phyloP scores from a whole-genome alignment of 2,797 vertebrate species.

The Sus cebifrons region DNA sequence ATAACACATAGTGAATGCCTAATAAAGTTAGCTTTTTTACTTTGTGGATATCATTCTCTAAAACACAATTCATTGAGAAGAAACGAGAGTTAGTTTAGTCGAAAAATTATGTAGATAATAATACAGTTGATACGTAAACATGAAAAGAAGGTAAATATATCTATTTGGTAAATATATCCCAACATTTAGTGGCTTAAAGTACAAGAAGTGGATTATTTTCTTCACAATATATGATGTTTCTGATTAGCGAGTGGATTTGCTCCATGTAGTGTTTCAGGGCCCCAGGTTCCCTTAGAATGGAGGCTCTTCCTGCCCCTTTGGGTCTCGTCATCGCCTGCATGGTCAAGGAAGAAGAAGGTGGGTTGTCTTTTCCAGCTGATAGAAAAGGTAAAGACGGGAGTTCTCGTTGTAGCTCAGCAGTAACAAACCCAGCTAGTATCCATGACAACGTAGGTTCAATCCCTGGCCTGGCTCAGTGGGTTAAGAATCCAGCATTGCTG shows the following conservation, averaged over 20 bases:
- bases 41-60: background rate
- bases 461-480: no score
- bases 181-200: background rate
- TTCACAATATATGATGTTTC: background rate
- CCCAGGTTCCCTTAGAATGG: background rate
- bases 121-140: background rate
- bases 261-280: background rate
- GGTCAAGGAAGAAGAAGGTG: background rate
- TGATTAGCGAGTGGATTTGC: background rate
- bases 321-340: background rate
- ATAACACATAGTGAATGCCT: background rate
- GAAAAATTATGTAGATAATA: background rate
- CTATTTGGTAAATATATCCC: no score
- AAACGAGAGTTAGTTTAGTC: background rate
- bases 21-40: conserved; percentile 2
- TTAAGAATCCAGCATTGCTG: no score
- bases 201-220: background rate
- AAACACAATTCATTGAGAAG: background rate
- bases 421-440: no score
- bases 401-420: no score
- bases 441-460: no score
- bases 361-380: background rate
- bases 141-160: background rate
- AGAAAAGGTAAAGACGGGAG: background rate
- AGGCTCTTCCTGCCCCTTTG: background rate